Evolutionary conservation across 2,888 invertebrate genomes (phyloP).

Genomic region (Chaitophorus viminalis): DNA sequence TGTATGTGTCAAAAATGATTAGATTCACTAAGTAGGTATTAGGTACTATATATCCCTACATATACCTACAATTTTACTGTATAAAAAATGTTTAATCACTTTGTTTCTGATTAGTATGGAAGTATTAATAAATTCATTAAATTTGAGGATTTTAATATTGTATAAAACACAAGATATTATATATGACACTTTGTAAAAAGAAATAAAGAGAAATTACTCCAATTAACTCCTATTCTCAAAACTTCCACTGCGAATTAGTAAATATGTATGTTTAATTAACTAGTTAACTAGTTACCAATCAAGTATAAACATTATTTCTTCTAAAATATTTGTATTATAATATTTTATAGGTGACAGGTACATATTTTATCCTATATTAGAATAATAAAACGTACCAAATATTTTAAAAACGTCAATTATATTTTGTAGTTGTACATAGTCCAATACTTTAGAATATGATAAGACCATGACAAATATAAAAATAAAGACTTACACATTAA

Average conservation of each 20-base stretch:
- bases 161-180: not conserved
- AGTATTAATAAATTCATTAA: not conserved
- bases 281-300: not conserved
- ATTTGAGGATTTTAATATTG: not conserved
- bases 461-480: not conserved
- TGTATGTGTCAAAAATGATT: not conserved
- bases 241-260: not conserved
- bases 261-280: not conserved
- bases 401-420: constrained; percentile 54
- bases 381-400: constrained; percentile 15
- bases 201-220: not conserved
- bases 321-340: not conserved
- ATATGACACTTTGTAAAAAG: no score
- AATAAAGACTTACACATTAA: not conserved
- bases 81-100: not conserved
- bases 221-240: not conserved
- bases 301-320: constrained; percentile 13
- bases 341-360: not conserved
- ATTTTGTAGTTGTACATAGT: constrained; percentile 21
- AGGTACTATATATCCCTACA: not conserved
- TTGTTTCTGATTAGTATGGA: not conserved
- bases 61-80: not conserved
- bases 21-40: not conserved
- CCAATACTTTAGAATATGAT: not conserved
- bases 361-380: constrained; percentile 15